phyloP scores from a whole-genome alignment of 2,113 vertebrate genomes.

The Lamprologus tigripictilis region DNA sequence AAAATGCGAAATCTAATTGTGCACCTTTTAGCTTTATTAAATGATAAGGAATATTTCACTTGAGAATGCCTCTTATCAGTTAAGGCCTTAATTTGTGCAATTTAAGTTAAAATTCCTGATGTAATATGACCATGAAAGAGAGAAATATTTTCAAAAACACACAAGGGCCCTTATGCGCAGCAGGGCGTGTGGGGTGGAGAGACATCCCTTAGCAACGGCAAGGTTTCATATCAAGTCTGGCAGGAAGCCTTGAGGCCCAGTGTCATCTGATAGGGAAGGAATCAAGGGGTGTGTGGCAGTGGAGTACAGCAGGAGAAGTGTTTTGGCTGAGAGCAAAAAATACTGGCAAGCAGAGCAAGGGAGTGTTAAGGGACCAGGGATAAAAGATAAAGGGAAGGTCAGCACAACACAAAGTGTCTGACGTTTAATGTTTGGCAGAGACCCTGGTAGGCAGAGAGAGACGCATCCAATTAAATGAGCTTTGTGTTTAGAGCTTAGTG shows the following conservation, averaged over 20 bases:
- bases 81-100: background rate
- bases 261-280: constrained; percentile 58
- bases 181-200: background rate
- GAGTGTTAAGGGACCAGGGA: constrained; percentile 12
- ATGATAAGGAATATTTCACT: background rate
- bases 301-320: constrained; percentile 5
- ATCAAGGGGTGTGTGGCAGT: background rate
- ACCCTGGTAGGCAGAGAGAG: background rate
- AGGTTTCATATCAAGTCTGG: constrained; percentile 58
- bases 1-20: background rate
- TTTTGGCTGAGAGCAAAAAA: constrained; percentile 37
- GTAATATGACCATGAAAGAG: background rate
- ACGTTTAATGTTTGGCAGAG: constrained; percentile 3
- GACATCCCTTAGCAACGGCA: constrained; percentile 44
- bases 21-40: background rate
- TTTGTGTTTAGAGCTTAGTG: constrained; percentile 39
- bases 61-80: background rate
- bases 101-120: background rate
- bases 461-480: constrained; percentile 57
- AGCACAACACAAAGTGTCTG: constrained; percentile 8
- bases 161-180: background rate
- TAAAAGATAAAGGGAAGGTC: constrained; percentile 48
- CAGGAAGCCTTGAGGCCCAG: constrained; percentile 50
- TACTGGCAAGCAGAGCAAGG: background rate
- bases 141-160: constrained; percentile 17